Base-by-base conservation (phyloP, 1,140 invertebrate species). In the Hypsibius dujardini region DNA sequence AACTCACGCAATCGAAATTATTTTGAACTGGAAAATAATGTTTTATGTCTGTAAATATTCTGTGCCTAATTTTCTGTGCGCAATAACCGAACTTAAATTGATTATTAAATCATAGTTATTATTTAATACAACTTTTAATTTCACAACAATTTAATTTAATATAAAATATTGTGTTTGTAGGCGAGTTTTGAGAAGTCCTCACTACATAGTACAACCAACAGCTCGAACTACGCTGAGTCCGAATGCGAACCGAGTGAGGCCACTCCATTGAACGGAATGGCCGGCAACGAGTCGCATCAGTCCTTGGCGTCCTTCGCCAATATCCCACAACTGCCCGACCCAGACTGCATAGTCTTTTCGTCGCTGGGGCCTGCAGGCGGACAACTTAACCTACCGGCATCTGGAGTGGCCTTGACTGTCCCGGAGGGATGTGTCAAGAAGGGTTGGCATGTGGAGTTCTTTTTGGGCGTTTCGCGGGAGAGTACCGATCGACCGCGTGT, bases 391-490 rank as follows among this genome's bases (percentile, higher is more conserved):
- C 59, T 75, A 14, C 70, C 47, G 70, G n/a, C 70, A 74, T n/a
- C 74, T 79, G 89, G 87, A n/a, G 86, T 94, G 46, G 86, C 88
- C 71, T 81, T 95, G 73, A 89, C 88, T 0, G 84, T 95, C 50
- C 91, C 92, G 47, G 90, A 94, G 78, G 88, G 88, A 70, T 88
- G 91, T 1, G 83, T 96, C 28, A 84, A 84, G 15, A 87, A 88
- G 76, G 85, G 87, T 12, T 79, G 86, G 28, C 85, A 86, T 73
- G 88, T 90, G 78, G 88, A 92, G 75, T 83, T 95, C 2, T 93
- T 90, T 76, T 80, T 95, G 47, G 89, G 89, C n/a, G 87, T 95
- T 40, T 85, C 92, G 62, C 87, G 89, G 77, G 90, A 94, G 77
- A 90, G 95, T 79, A 87, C 88, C 80, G 89, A 90, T 77, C 83